phyloP scores from a whole-genome alignment of 2,888 invertebrate genomes.

The Scaptomyza tumidula region DNA sequence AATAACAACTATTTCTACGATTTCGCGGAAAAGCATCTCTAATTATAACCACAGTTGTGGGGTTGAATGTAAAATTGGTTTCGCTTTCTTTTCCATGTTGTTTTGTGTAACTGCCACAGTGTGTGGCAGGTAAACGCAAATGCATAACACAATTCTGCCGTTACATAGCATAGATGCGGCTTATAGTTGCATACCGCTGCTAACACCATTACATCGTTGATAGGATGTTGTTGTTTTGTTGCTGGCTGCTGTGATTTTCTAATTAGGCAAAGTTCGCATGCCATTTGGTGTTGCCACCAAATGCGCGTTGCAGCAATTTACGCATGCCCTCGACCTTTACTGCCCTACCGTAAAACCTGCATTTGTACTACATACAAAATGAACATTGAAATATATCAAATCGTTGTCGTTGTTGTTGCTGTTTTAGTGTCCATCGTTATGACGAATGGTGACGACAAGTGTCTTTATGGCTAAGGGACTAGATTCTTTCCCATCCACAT shows the following conservation, averaged over 20 bases:
- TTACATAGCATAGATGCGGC: slow-evolving; percentile 41
- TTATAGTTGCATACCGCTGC: slow-evolving; percentile 5
- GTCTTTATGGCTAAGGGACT: slow-evolving; percentile 61
- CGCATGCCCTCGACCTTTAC: slow-evolving; percentile 21
- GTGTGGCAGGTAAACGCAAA: slow-evolving; percentile 1
- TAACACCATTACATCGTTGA: background rate
- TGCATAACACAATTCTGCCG: slow-evolving; percentile 52
- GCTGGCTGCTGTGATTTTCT: slow-evolving; percentile 69
- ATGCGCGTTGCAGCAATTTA: slow-evolving; percentile 58
- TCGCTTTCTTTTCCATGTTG: slow-evolving; percentile 31
- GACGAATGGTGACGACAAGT: slow-evolving; percentile 59
- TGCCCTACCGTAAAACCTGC: slow-evolving; percentile 20
- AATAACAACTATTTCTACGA: slow-evolving; percentile 31
- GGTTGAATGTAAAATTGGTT: slow-evolving; percentile 44
- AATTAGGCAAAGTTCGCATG: slow-evolving; percentile 67
- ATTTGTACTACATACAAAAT: slow-evolving; percentile 45
- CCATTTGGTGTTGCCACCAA: slow-evolving; percentile 62
- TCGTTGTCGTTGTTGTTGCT: background rate
- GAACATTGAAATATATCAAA: slow-evolving; percentile 67
- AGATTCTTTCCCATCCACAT: slow-evolving; percentile 47
- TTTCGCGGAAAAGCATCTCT: slow-evolving; percentile 25
- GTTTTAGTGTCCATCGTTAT: slow-evolving; percentile 59
- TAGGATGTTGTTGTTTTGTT: slow-evolving; percentile 10
- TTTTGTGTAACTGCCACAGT: slow-evolving; percentile 3
- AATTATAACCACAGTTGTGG: slow-evolving; percentile 17